Evolutionary conservation across 1,140 invertebrate genomes (phyloP), one percentile per base, ranked within the genome.

Genomic region (Diorhabda carinulata): DNA sequence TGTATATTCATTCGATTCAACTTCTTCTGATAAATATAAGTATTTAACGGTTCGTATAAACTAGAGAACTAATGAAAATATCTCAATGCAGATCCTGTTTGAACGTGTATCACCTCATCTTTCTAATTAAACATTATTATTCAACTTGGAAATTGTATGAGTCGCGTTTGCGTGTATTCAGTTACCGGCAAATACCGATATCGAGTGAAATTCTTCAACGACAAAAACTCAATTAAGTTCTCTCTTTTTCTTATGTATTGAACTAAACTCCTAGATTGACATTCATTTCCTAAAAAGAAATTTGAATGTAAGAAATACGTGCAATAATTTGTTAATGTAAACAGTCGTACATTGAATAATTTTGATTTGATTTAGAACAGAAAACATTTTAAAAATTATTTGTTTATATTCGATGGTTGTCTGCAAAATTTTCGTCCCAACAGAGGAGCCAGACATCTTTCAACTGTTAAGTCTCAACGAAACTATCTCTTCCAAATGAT

Each of bases 41-140:
- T 25, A 25, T 25, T 25, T 25, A 25, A 25, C 25, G 25, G 25
- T 25, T 25, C 25, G 25, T 25, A 25, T 25, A 25, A 25, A 25
- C 25, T 25, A 25, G 25, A 25, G 25, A 25, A 25, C 25, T 42
- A 44, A 62, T 42, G 41, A 62, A n/a, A 43, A n/a, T 62, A 62
- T 62, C 44, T 62, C 41, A 62, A 62, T 47, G 61, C 61, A 43
- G 61, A 43, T 62, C 5, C 61, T 41, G 44, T 62, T n/a, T 62
- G 41, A 62, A 43, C 61, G 61, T 10, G 61, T 43, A 62, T 62
- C 61, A 62, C 61, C 61, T 44, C 40, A 6, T 42, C 61, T 43
- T 57, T 61, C 67, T 63, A 67, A 64, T 69, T 69, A 69, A 69
- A 61, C 61, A 69, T 69, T 69, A 69, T 69, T 69, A 69, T 69